A percentile compares a stretch with the other conserved stretches of the same genome.
Conservation (phyloP, 2,797 vertebrate species). For the Chelmon rostratus region DNA sequence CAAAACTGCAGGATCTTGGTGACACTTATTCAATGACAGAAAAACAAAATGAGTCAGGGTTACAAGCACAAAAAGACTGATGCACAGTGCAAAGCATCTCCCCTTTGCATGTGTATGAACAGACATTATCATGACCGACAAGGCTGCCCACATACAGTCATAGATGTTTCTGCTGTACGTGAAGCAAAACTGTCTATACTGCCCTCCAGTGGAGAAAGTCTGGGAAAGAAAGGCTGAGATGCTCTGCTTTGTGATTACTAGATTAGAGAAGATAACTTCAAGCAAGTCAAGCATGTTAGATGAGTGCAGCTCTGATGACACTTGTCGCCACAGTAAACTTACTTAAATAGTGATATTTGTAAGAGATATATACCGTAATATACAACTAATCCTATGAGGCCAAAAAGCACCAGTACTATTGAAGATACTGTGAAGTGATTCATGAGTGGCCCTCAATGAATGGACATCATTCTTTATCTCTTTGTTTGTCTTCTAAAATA, state of each 20-base stretch:
- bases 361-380: background rate
- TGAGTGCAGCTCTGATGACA: background rate
- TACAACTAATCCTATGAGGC: too few relatives aligned
- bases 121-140: background rate
- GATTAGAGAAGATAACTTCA: background rate
- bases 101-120: background rate
- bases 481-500: background rate
- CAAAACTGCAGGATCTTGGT: constrained; percentile 10
- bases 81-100: background rate
- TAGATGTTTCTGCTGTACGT: background rate
- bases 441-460: background rate
- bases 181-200: constrained; percentile 22
- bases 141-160: background rate
- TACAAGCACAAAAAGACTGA: background rate
- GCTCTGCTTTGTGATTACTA: background rate
- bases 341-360: background rate
- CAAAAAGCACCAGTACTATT: background rate
- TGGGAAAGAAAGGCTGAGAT: background rate
- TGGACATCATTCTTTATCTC: background rate
- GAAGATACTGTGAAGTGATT: too few relatives aligned
- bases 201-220: constrained; percentile 61
- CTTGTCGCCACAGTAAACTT: background rate
- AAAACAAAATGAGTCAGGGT: constrained; percentile 3
- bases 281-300: background rate
- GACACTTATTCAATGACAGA: background rate